Evolutionary conservation across 1,140 invertebrate species (phyloP), one percentile per base, ranked within the genome.

Genomic region (Zaprionus ornatus): DNA sequence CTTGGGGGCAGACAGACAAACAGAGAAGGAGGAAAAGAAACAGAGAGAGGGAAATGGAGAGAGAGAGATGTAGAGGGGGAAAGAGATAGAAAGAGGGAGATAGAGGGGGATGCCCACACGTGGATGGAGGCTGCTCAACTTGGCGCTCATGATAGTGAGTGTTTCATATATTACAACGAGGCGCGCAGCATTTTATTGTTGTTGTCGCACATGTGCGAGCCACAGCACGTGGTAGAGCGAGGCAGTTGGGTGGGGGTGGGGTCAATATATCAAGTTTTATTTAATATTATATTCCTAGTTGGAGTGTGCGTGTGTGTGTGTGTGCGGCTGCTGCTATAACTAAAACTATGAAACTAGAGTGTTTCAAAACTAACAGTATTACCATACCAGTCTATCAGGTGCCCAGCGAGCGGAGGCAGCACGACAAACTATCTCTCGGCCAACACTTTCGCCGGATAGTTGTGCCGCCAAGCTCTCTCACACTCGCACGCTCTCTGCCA

Each of bases 351-450:
- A 82, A 90, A 90, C 79, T 86, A 90, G 86, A 86, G 82, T 92
- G 81, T 92, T 92, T 91, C 90, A 92, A 92, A 92, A 92, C 91
- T 92, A 92, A 91, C 88, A 92, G 88, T 88, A 92, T 92, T 92
- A 92, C 91, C 91, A 92, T 92, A 92, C 79, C 90, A 82, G 79
- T 56, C 68, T 80, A 92, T 74, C 80, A 86, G 91, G 91, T 67
- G 74, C 76, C 4, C 91, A 92, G 91, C 71, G 48, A 15, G 7
- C 0, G 9, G 0, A 3, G 55, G 68, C 19, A 90, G 79, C 65
- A 82, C 82, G 56, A 90, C 69, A 75, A 85, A 90, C 85, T 90
- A 90, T 90, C 85, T 73, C 79, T 68, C 55, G 72, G 67, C 17
- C 54, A 45, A 48, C 61, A 50, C 54, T 56, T 56, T 32, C 25